These are phyloP conservation scores for Ctenopoma multispine DNA, from an alignment of 2,797 vertebrate species.

Conservation along the genomic window DNA sequence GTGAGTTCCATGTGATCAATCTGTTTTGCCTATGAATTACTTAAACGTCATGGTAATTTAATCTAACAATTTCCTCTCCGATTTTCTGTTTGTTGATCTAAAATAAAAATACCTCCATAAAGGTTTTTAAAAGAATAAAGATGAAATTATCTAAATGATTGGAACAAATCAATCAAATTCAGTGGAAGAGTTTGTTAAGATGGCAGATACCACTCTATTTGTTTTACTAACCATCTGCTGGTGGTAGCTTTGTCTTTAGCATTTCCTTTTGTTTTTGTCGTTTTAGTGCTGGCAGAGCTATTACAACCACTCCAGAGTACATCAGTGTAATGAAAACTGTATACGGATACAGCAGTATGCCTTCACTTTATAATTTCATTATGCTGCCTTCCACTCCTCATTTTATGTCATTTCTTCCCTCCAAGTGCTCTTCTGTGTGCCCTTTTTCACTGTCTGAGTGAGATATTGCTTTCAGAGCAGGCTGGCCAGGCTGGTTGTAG, in stretches of 20 bases:
- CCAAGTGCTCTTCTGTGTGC: constrained; percentile 3
- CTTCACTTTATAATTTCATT: constrained; percentile 19
- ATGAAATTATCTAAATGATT: constrained; percentile 73
- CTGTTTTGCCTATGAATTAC: not conserved
- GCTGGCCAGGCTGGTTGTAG: constrained; percentile 89
- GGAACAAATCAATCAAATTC: not conserved
- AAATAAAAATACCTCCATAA: not conserved
- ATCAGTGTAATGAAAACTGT: constrained; percentile 10
- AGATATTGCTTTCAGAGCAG: constrained; percentile 82
- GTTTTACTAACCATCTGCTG: not conserved
- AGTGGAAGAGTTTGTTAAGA: not conserved
- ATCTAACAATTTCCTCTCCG: not conserved
- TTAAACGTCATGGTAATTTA: not conserved
- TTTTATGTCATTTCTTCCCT: not conserved
- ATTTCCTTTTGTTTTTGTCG: not conserved
- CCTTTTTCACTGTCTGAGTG: not conserved
- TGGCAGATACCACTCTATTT: too few relatives aligned
- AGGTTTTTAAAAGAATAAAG: not conserved
- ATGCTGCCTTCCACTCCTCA: not conserved
- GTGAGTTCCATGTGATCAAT: not conserved
- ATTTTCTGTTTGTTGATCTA: not conserved
- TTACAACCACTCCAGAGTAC: not conserved
- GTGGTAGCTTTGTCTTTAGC: not conserved
- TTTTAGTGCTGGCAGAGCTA: not conserved
- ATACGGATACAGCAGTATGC: constrained; percentile 1